Evolutionary conservation across 1,140 invertebrate species (phyloP), one percentile per base, ranked within the genome.

Genomic region (Theocolax elegans): DNA sequence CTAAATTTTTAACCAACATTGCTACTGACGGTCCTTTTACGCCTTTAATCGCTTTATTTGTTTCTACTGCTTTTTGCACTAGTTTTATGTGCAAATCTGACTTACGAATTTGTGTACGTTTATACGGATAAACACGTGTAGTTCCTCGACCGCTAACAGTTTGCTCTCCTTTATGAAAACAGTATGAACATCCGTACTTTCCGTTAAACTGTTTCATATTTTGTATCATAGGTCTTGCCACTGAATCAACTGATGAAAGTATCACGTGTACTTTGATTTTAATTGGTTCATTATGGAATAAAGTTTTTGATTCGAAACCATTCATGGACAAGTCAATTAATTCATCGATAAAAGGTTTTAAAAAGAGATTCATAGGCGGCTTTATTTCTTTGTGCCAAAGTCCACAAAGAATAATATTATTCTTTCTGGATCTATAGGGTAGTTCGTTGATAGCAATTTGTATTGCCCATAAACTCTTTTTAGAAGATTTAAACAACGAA

Each of bases 361-460:
- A 25, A 23, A 10, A 49, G 10, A 64, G 9, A 48, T 64, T 29
- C 23, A 64, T 4, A 17, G 1, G 2, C 3, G 44, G 25, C 29
- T 49, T 58, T 17, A 3, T 15, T 35, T 31, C 29, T n/a, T 19
- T 19, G 3, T n/a, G 8, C 73, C 73, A 75, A n/a, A 74, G 29
- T 44, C 67, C 71, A 46, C 17, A 63, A 13, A 76, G 35, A 6
- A 73, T 44, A 10, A 73, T 70, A 48, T 71, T 72, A 31, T 71
- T 49, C 65, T 71, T 72, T 67, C 66, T 71, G 19, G 12, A 31
- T 48, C 63, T 25, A 54, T 73, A 75, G 0, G 49, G 19, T 2
- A 75, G 63, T 60, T 75, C 71, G 51, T 72, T 72, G 13, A 75
- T 71, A 17, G 44, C 3, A 7, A 74, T 51, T 66, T 63, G 46